Evolutionary conservation across 2,888 invertebrate genomes (phyloP).

Genomic region (Unio delphinus): DNA sequence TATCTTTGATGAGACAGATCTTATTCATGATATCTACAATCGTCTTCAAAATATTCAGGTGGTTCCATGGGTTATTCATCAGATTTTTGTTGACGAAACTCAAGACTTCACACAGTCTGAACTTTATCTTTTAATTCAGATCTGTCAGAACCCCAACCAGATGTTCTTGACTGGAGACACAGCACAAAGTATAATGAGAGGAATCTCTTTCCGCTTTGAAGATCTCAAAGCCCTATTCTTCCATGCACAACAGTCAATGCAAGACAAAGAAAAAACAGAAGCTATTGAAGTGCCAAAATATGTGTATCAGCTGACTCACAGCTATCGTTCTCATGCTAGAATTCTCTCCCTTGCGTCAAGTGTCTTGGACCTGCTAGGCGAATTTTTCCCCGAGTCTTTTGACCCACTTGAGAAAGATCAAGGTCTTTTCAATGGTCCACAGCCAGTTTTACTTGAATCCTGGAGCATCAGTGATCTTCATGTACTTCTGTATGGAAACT

Average conservation of each 20-base stretch:
- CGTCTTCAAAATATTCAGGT: no score
- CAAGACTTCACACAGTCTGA: no score
- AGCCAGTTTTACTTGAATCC: conserved; percentile 46
- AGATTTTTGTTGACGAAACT: no score
- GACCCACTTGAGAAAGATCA: conserved; percentile 26
- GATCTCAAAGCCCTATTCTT: conserved; percentile 60
- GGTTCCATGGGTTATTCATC: no score
- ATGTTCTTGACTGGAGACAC: no score
- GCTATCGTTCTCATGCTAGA: conserved; percentile 38
- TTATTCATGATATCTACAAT: no score
- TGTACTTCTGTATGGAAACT: no score
- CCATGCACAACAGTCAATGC: conserved; percentile 49
- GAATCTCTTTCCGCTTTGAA: conserved; percentile 62
- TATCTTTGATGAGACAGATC: no score
- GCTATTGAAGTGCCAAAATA: conserved; percentile 11
- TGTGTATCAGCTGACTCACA: conserved; percentile 23
- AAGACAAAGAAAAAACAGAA: conserved; percentile 33
- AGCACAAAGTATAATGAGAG: conserved; percentile 66
- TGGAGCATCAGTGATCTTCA: no score
- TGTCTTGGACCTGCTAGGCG: conserved; percentile 26
- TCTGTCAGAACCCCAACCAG: no score
- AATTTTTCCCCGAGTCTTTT: conserved; percentile 36
- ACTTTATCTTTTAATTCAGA: no score
- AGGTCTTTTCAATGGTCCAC: conserved; percentile 46
- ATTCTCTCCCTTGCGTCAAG: conserved; percentile 30